Conservation (phyloP, 1,140 invertebrate genomes). For the Dendrolimus punctatus region DNA sequence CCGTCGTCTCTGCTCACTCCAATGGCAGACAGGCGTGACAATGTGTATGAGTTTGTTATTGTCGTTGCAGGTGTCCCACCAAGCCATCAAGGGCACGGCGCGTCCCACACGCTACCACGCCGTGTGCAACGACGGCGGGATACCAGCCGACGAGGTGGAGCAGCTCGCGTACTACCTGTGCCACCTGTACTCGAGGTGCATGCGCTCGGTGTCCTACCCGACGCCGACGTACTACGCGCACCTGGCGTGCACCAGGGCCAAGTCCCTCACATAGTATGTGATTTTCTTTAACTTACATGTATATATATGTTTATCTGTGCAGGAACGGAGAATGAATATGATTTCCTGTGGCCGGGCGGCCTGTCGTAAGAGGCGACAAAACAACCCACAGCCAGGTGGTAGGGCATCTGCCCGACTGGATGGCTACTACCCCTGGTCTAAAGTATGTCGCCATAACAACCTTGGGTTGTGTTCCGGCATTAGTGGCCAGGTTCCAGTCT, state of each 20-base stretch:
- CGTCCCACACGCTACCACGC: slow-evolving; percentile 92
- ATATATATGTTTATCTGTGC: background rate
- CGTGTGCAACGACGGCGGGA: slow-evolving; percentile 84
- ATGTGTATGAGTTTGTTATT: slow-evolving; percentile 1
- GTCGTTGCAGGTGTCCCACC: slow-evolving; percentile 75
- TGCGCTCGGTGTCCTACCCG: slow-evolving; percentile 91
- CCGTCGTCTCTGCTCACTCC: background rate
- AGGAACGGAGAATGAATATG: no score
- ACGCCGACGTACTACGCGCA: slow-evolving; percentile 96
- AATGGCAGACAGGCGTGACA: background rate
- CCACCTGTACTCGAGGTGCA: slow-evolving; percentile 91
- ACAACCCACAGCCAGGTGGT: no score
- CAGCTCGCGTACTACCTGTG: slow-evolving; percentile 89
- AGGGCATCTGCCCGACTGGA: no score
- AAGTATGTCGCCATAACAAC: no score
- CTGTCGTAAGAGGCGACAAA: no score
- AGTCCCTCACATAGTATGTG: slow-evolving; percentile 74
- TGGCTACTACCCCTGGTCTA: no score
- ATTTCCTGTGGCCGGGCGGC: no score
- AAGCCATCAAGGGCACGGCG: slow-evolving; percentile 85
- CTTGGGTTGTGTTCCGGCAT: no score
- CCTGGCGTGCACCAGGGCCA: slow-evolving; percentile 87
- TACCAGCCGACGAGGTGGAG: slow-evolving; percentile 86
- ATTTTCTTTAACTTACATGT: background rate
- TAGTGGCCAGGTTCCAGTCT: no score